Evolutionary conservation across 1,140 invertebrate genomes (phyloP).

Genomic region (Zaprionus davidi): DNA sequence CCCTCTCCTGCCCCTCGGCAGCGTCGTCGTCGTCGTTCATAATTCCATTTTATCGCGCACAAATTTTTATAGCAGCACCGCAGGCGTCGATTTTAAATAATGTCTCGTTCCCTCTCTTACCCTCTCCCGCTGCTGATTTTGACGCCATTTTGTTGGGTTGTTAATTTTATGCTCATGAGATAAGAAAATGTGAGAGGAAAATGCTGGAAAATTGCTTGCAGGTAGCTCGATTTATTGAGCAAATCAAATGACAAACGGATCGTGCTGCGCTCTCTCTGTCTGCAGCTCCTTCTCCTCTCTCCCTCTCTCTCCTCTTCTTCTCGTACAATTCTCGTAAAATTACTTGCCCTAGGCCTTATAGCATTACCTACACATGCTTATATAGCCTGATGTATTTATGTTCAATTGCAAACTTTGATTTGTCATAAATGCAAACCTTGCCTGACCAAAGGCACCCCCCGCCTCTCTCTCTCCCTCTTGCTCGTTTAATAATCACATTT

Average conservation of each 20-base stretch:
- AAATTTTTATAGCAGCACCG: constrained; percentile 77
- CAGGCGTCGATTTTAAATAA: constrained; percentile 78
- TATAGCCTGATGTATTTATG: not conserved
- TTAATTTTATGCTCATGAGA: constrained; percentile 79
- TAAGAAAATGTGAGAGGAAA: constrained; percentile 79
- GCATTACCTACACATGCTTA: not conserved
- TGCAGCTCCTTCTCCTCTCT: too few relatives aligned
- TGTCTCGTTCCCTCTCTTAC: constrained; percentile 13
- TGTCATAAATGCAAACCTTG: not conserved
- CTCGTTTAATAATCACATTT: not conserved
- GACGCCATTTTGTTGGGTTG: constrained; percentile 74
- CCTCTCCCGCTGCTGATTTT: constrained; percentile 60
- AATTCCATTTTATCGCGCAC: constrained; percentile 81
- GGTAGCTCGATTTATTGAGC: constrained; percentile 54
- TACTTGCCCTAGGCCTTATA: not conserved
- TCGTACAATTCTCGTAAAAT: not conserved
- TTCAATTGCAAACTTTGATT: not conserved
- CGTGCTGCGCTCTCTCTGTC: not conserved
- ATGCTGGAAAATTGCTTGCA: constrained; percentile 68
- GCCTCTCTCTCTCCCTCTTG: not conserved
- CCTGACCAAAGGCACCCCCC: not conserved
- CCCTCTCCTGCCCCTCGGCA: constrained; percentile 1
- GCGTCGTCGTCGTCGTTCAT: constrained; percentile 54
- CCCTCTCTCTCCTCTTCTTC: too few relatives aligned
- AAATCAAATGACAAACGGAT: constrained; percentile 56